Conservation (phyloP, 92 coral and sea anemone genomes). For the Galaxea fascicularis region DNA sequence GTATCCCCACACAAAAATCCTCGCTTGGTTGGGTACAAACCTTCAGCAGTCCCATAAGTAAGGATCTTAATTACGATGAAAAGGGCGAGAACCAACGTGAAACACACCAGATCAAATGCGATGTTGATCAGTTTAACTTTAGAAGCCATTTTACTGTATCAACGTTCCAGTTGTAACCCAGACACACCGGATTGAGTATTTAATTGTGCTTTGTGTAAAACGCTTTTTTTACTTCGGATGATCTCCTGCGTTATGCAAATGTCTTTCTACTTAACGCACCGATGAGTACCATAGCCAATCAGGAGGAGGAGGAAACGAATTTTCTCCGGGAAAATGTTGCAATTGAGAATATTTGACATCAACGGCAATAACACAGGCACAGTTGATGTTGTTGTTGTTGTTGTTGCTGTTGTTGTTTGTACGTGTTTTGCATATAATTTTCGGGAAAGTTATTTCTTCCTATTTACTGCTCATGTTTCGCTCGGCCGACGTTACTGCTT, state of each 20-base stretch:
- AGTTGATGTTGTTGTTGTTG: too few species aligned
- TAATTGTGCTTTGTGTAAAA: neutral
- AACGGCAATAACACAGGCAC: too few species aligned
- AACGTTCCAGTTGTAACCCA: too few species aligned
- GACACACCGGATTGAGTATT: conserved; percentile 4
- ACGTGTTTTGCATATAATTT: too few species aligned
- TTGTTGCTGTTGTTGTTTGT: too few species aligned
- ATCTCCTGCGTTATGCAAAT: conserved; percentile 12
- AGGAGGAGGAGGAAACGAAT: too few species aligned
- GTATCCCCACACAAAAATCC: conserved; percentile 59
- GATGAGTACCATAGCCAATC: too few species aligned
- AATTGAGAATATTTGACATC: too few species aligned
- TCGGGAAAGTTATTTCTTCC: too few species aligned
- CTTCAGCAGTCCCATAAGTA: neutral
- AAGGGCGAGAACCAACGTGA: neutral
- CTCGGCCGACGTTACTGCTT: too few species aligned
- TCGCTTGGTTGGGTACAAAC: conserved; percentile 41
- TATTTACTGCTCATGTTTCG: too few species aligned
- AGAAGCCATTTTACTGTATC: conserved; percentile 3
- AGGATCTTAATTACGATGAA: neutral
- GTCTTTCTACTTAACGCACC: neutral
- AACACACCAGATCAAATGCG: conserved; percentile 14
- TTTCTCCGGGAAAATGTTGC: too few species aligned
- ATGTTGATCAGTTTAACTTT: conserved; percentile 10
- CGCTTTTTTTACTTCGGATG: conserved; percentile 1